A percentile compares a stretch with the other conserved stretches of the same genome.
Evolutionary conservation across 2,888 invertebrate species (phyloP).

Genomic region (Clostera curtula): DNA sequence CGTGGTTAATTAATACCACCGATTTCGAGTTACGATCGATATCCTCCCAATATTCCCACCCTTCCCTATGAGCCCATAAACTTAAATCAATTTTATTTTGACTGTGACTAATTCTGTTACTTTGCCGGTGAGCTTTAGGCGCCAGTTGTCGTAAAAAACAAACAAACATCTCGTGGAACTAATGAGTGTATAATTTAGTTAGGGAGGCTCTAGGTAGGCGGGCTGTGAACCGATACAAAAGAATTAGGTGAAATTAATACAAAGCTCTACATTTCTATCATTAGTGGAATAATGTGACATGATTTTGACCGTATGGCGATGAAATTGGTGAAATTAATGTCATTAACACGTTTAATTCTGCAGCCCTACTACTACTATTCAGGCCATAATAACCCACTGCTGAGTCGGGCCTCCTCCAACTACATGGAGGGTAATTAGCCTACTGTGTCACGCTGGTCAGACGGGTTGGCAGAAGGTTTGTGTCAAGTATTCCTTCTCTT

Average conservation of each 20-base stretch:
- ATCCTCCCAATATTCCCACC: conserved; percentile 33
- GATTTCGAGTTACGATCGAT: conserved; percentile 17
- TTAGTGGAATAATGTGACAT: no score
- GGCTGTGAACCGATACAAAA: conserved; percentile 29
- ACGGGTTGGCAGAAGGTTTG: no score
- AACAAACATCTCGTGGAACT: conserved; percentile 64
- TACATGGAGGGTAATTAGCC: no score
- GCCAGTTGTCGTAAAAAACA: conserved; percentile 58
- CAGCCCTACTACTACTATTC: no score
- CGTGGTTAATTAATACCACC: conserved; percentile 25
- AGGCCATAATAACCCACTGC: no score
- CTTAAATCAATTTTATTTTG: conserved; percentile 36
- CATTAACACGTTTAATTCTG: no score
- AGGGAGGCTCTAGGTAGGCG: conserved; percentile 61
- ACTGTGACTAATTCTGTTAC: conserved; percentile 67
- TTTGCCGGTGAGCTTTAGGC: conserved; percentile 43
- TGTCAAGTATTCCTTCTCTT: no score
- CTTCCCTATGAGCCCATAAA: conserved; percentile 40
- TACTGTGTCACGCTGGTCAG: no score
- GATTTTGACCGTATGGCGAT: no score
- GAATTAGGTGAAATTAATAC: conserved; percentile 41
- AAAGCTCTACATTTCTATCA: no score
- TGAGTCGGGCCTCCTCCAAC: no score
- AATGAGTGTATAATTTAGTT: conserved; percentile 69
- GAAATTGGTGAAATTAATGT: no score